A percentile compares a stretch with the other conserved stretches of the same genome.
phyloP scores from a whole-genome alignment of 2,797 vertebrate genomes.

The Chromobotia macracanthus region DNA sequence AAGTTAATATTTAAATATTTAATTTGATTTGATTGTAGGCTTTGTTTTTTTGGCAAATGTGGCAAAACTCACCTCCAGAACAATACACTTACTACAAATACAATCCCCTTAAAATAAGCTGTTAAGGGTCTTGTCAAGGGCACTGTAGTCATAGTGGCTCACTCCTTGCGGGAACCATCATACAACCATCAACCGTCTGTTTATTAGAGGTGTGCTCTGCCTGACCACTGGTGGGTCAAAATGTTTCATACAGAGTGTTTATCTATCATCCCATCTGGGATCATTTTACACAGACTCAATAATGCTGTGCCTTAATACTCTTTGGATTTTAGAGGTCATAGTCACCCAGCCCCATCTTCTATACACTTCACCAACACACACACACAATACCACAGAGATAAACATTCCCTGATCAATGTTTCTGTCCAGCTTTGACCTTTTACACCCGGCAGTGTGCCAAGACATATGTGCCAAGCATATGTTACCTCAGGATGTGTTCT shows the following conservation, averaged over 20 bases:
- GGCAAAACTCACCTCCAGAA: no score
- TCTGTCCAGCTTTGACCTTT: constrained; percentile 29
- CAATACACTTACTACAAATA: no score
- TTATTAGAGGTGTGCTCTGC: background rate
- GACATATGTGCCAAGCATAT: background rate
- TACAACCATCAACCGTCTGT: background rate
- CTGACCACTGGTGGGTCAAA: background rate
- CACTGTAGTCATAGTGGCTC: background rate
- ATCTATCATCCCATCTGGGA: constrained; percentile 31
- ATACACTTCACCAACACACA: background rate
- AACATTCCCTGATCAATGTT: constrained; percentile 21
- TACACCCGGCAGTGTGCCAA: background rate
- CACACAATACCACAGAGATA: background rate
- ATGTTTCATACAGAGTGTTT: constrained; percentile 27
- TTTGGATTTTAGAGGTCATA: constrained; percentile 47
- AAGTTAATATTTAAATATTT: no score
- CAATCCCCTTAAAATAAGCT: no score
- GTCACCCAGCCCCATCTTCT: background rate
- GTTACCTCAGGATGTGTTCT: constrained; percentile 13
- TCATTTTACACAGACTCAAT: constrained; percentile 53
- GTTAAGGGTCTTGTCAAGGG: background rate
- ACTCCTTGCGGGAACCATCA: background rate
- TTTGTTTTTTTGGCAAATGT: no score
- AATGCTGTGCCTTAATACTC: constrained; percentile 29
- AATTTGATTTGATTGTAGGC: no score